A percentile compares a stretch with the other conserved stretches of the same genome.
Evolutionary conservation across 1,140 invertebrate species (phyloP).

Genomic region (Globodera rostochiensis): DNA sequence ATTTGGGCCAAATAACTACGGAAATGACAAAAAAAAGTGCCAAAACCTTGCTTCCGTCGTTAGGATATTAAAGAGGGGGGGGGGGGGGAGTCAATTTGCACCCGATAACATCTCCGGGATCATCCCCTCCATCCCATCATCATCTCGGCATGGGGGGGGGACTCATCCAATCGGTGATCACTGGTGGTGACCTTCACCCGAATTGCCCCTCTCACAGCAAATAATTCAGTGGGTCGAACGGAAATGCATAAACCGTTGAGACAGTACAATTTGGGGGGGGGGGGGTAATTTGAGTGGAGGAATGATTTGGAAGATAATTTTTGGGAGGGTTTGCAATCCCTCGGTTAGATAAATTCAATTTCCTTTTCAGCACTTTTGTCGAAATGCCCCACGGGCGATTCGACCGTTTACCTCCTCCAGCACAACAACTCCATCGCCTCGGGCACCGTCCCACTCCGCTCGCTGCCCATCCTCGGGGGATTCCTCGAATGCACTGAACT

Average conservation of each 20-base stretch:
- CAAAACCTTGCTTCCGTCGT: too few species aligned
- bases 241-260: neutral
- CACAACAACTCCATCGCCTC: conserved; percentile 55
- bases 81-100: too few species aligned
- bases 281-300: too few species aligned
- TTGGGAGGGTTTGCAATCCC: too few species aligned
- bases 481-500: conserved; percentile 62
- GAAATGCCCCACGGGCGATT: conserved; percentile 31
- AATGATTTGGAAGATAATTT: neutral
- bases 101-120: too few species aligned
- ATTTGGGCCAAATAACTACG: too few species aligned
- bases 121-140: too few species aligned
- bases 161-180: too few species aligned
- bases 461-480: conserved; percentile 43
- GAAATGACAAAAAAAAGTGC: too few species aligned
- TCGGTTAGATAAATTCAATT: conserved; percentile 2
- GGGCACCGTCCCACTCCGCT: conserved; percentile 41
- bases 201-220: neutral
- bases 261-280: neutral
- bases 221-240: neutral
- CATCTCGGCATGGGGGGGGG: too few species aligned
- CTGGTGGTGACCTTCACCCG: conserved; percentile 16
- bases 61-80: too few species aligned
- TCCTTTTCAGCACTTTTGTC: conserved; percentile 43
- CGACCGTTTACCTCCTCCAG: conserved; percentile 63